Conservation (phyloP, 2,888 invertebrate species). For the Cyclophora albipunctata region DNA sequence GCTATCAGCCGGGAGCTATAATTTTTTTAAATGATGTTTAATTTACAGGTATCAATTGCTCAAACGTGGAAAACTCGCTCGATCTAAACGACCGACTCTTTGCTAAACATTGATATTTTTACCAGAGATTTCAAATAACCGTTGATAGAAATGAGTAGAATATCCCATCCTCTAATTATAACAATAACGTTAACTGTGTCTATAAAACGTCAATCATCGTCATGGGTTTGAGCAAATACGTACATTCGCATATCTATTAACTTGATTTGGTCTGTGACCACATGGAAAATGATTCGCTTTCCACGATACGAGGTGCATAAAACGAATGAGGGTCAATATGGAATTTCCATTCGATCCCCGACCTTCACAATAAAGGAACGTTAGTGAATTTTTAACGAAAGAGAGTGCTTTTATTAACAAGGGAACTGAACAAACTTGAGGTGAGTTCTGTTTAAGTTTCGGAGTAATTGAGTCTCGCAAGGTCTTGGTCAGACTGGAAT, state of each 20-base stretch:
- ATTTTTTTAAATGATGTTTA: no score
- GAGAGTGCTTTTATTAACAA: conserved; percentile 9
- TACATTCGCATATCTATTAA: conserved; percentile 44
- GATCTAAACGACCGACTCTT: no score
- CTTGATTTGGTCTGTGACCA: conserved; percentile 54
- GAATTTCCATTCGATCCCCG: conserved; percentile 37
- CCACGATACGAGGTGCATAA: conserved; percentile 40
- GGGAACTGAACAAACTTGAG: conserved; percentile 12
- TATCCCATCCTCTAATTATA: no score
- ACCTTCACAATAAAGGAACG: conserved; percentile 36
- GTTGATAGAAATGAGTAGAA: no score
- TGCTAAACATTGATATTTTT: no score
- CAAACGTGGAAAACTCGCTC: no score
- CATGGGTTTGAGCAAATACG: conserved; percentile 39
- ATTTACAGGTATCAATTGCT: no score
- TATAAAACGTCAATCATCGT: conserved; percentile 22
- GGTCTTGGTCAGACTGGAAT: no score
- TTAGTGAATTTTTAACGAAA: conserved; percentile 14
- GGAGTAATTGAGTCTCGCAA: conserved; percentile 9
- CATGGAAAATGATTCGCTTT: conserved; percentile 58
- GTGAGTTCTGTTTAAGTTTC: conserved; percentile 24
- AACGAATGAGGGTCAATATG: conserved; percentile 40
- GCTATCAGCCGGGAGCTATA: no score
- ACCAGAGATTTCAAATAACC: no score
- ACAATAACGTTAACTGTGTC: neutral